Conservation (phyloP, 2,888 invertebrate genomes). For the Ceratothoa steindachneri region DNA sequence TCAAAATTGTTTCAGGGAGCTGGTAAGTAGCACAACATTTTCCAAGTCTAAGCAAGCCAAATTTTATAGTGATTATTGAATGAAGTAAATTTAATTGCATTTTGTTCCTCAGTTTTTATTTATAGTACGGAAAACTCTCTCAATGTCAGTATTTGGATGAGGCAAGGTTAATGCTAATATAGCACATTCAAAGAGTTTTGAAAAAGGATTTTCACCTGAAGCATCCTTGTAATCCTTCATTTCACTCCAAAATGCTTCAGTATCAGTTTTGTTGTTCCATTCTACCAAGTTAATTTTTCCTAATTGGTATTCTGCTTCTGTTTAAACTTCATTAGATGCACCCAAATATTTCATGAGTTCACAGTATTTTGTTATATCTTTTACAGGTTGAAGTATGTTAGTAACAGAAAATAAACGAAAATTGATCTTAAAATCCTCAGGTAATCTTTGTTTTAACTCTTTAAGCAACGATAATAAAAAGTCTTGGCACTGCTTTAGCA, state of each 20-base stretch:
- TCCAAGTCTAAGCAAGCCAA: no score
- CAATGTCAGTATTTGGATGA: conserved; percentile 11
- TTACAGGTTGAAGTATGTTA: not conserved
- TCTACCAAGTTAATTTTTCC: not conserved
- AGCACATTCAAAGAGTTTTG: conserved; percentile 5
- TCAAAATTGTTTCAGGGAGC: no score
- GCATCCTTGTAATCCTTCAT: not conserved
- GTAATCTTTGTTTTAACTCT: conserved; percentile 2
- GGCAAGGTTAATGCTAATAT: not conserved
- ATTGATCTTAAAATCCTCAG: not conserved
- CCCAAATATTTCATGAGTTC: not conserved
- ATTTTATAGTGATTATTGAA: no score
- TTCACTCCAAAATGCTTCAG: conserved; percentile 13
- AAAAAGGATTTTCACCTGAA: conserved; percentile 3
- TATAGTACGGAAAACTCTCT: not conserved
- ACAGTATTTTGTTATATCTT: not conserved
- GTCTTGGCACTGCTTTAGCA: not conserved
- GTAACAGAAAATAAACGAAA: not conserved
- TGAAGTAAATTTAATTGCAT: no score
- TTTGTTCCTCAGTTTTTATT: no score
- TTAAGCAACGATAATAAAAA: not conserved
- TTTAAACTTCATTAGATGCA: not conserved
- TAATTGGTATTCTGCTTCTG: not conserved
- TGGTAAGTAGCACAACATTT: no score
- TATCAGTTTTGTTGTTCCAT: conserved; percentile 4